Base-by-base conservation (phyloP, 2,797 vertebrate species). In the Aeoliscus strigatus region DNA sequence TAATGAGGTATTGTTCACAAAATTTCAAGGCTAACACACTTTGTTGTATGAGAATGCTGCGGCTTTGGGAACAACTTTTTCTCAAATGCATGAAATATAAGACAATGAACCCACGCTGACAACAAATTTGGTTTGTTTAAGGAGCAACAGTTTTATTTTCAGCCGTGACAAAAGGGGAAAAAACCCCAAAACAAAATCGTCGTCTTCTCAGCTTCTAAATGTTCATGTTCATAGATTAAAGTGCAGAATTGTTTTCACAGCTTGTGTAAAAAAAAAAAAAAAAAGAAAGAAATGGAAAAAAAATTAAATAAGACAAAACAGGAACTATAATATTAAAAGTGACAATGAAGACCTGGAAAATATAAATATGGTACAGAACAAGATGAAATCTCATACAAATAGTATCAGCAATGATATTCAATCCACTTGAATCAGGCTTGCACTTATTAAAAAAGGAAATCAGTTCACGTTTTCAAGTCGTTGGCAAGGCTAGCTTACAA, bases 401-500 rank as follows among this genome's bases (percentile, higher is more conserved):
- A 38, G 42, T 60, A 70, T 81, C 66, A 86, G 78, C 80, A 73
- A 69, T 66, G 60, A 75, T 78, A 76, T 71, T 73, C 79, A 80
- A 65, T 74, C 70, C 58, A 75, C 80, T 82, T 63, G 49, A 81
- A 67, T 83, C 79, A 81, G 72, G 74, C 65, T 82, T 75, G 73
- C 67, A 74, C 54, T 73, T 67, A 79, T 65, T 62, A 39, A 46
- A 31, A 74, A 59, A 63, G 51, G 43, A 79, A 82, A 81, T 73
- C 59, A 58, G 69, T 76, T 81, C 56, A 82, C 61, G 64, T 75
- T 73, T 75, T 84, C 65, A 71, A 83, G 78, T 88, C 68, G 83
- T 89, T 90, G 86, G 87, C 86, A 88, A 89, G 88, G 84, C 87
- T 89, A 89, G 86, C 88, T 79, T 87, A 84, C 86, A 86, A 88